Base-by-base conservation (phyloP, 2,113 vertebrate species). In the Bubo bubo region DNA sequence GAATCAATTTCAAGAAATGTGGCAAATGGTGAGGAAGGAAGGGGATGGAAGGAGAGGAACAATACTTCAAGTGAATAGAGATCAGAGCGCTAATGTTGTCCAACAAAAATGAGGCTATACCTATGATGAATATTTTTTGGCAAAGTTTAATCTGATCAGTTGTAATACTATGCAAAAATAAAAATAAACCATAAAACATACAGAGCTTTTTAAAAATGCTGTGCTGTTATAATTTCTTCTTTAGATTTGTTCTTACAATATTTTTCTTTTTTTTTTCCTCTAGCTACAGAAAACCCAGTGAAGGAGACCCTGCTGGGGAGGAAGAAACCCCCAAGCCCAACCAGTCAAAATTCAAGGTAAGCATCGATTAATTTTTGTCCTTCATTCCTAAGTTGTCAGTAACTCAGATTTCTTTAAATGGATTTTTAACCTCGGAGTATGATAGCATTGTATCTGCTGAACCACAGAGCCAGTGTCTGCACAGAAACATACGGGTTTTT, bases 301-400 rank as follows among this genome's bases (percentile, higher is more conserved):
- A 79, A 72, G 34, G 52, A 23, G 10, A 34, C 14, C 13, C 32
- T 32, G 4, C 8, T 27, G 8, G n/a, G 32, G 26, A 45, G 27
- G 7, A 64, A 81, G 58, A 92, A 89, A 52, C 12, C 19, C 27
- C 15, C 19, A 39, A 63, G 60, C 70, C 39, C n/a, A 62, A 18
- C 5, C 73, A 2, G 0, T 34, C 32, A 47, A 71, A 84, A 67
- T 26, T 8, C 39, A 64, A 85, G 91, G 97, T 96, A 96, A 95
- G 49, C 27, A 11, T 6, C 0, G 0, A 15, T 60, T 41, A n/a
- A 8, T 32, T 34, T 59, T 68, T 82, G 62, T 60, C 4, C 7
- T 81, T 68, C 28, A 2, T 52, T 52, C 14, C 49, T 10, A 74
- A 77, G 6, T 84, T 77, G 21, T 27, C 47, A 8, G 34, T 28